Conservation (phyloP, 2,113 vertebrate genomes). For the Cebus imitator region DNA sequence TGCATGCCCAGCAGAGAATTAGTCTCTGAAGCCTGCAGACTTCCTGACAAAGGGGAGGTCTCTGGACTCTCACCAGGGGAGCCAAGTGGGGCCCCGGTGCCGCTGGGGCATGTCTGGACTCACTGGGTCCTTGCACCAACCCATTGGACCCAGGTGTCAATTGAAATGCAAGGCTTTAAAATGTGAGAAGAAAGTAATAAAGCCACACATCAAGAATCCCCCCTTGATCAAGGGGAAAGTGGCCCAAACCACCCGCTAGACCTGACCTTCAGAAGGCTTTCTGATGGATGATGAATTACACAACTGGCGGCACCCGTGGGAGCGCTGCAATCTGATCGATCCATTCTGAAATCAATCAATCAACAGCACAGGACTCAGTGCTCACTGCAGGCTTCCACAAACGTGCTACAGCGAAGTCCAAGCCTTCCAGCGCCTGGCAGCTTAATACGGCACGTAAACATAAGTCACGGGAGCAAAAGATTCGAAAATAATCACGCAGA, state of each 20-base stretch:
- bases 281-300: no score
- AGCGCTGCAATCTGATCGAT: neutral
- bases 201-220: neutral
- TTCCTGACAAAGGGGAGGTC: neutral
- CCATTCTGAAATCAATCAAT: neutral
- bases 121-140: neutral
- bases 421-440: neutral
- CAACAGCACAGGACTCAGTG: neutral
- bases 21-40: neutral
- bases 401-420: neutral
- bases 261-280: no score
- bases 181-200: neutral
- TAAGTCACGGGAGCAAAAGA: neutral
- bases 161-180: neutral
- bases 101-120: neutral
- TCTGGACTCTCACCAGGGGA: neutral
- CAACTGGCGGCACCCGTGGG: neutral
- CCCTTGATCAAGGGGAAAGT: neutral
- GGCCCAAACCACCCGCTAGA: no score
- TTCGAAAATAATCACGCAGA: no score
- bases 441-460: accelerated
- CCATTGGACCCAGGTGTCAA: neutral
- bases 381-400: neutral
- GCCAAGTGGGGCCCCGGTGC: neutral
- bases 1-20: neutral